A percentile compares a stretch with the other conserved stretches of the same genome.
These are phyloP conservation scores for Acipenser transmontanus DNA, from an alignment of 2,797 vertebrate species.

Conservation along the genomic window DNA sequence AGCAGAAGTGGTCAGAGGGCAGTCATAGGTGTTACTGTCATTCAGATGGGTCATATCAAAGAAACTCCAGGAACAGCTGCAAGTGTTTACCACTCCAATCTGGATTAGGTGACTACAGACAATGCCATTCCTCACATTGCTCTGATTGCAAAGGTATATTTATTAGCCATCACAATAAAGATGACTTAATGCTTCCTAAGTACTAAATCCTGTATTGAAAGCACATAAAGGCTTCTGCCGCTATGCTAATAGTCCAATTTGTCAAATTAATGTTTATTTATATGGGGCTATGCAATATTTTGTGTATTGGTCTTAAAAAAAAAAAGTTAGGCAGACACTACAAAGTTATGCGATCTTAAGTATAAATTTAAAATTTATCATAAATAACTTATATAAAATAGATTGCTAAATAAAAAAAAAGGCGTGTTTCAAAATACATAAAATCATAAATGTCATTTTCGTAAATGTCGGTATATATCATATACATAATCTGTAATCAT, in stretches of 20 bases:
- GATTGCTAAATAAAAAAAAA: too few species aligned
- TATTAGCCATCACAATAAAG: not conserved
- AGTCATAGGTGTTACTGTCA: not conserved
- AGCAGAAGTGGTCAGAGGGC: not conserved
- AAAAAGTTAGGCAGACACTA: too few species aligned
- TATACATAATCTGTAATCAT: too few species aligned
- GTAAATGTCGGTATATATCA: too few species aligned
- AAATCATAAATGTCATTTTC: too few species aligned
- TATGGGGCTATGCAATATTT: too few species aligned
- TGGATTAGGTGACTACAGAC: conserved; percentile 4
- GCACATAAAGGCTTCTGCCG: not conserved
- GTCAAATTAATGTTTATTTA: too few species aligned
- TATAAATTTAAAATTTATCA: too few species aligned
- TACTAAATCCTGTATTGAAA: not conserved
- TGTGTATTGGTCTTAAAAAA: too few species aligned
- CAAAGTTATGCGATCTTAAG: too few species aligned
- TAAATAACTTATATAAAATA: too few species aligned
- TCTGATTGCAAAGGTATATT: not conserved
- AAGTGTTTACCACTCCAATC: not conserved
- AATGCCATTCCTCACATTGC: not conserved
- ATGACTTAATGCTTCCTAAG: not conserved
- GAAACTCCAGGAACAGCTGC: not conserved
- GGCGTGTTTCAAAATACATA: too few species aligned
- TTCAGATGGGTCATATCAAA: not conserved
- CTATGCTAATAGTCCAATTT: not conserved